These are phyloP conservation scores for Palythoa heliodiscus DNA, from an alignment of 92 coral and sea anemone species.

Conservation along the genomic window DNA sequence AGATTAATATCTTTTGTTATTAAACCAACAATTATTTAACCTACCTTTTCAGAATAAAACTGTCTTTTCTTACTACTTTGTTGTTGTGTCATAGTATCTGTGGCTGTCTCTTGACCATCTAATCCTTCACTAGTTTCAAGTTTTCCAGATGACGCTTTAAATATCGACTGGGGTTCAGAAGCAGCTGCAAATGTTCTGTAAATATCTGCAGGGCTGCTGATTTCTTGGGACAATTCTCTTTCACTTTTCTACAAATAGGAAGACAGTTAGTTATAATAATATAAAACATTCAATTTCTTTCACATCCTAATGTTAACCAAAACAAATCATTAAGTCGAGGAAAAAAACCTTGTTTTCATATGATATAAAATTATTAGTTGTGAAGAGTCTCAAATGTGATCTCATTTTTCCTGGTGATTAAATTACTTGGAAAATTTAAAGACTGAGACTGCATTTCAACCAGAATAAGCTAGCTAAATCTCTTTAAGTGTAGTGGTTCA, in stretches of 20 bases:
- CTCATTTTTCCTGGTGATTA: too few relatives aligned
- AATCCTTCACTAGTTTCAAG: background rate
- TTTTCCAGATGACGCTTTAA: constrained; percentile 61
- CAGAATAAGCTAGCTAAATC: too few relatives aligned
- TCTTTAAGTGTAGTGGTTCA: too few relatives aligned
- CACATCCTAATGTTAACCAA: background rate
- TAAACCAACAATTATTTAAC: background rate
- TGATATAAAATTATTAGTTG: too few relatives aligned
- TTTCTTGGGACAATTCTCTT: constrained; percentile 1
- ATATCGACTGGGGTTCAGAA: constrained; percentile 63
- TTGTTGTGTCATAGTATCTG: background rate
- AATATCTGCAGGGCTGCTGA: constrained; percentile 77
- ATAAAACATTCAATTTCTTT: background rate
- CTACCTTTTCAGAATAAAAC: constrained; percentile 25
- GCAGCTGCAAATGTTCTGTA: constrained; percentile 56
- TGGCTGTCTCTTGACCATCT: background rate
- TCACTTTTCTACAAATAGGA: background rate
- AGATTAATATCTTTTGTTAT: background rate
- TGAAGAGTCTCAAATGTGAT: too few relatives aligned
- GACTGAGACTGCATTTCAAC: too few relatives aligned
- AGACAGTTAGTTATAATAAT: background rate
- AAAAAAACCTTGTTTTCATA: too few relatives aligned
- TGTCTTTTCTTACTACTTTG: background rate
- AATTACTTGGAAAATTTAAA: too few relatives aligned
- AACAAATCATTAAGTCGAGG: too few relatives aligned